Evolutionary conservation across 53 echinoderm and acorn worm species (phyloP), one percentile per base, ranked within the genome.

Genomic region (Luidia sarsii): DNA sequence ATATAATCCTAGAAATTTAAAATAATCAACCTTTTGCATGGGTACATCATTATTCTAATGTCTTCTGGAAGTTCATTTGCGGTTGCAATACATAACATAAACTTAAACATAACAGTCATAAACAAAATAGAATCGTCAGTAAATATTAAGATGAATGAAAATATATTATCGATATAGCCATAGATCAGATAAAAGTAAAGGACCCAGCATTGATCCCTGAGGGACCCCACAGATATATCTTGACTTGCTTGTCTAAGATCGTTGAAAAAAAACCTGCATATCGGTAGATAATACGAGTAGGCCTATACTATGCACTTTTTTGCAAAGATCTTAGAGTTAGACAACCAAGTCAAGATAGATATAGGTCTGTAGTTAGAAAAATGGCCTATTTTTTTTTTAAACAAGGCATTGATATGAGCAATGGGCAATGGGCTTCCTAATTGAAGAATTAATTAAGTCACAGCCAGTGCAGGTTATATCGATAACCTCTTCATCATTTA

Each of bases 361-460:
- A 83, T 57, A 25, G 71, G 83, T 54, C 83, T 70, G 43, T 70
- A 83, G 22, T 83, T 83, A 56, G n/a, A 7, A 6, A 13, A 6
- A 20, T 61, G 85, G 10, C 73, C 57, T 18, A 72, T 33, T 25
- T 74, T 50, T 19, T 10, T 84, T 1, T 10, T 45, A 1, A 84
- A 57, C 2, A 74, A 84, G 8, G 34, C 8, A 71, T 71, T 84
- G 31, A 72, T 30, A n/a, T n/a, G n/a, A n/a, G 7, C 72, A 32
- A 39, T 61, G 49, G 10, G 57, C 28, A 7, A 84, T 46, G 9
- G 85, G 85, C 14, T 29, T 21, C 1, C 23, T 20, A 27, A 81
- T 67, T 4, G 46, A 23, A 29, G 6, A 25, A 57, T 6, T 24
- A 57, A 20, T 28, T 20, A 25, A 57, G 23, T 41, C 6, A 11